Conservation (phyloP, 2,113 vertebrate species). For the Chloropsis hardwickii region DNA sequence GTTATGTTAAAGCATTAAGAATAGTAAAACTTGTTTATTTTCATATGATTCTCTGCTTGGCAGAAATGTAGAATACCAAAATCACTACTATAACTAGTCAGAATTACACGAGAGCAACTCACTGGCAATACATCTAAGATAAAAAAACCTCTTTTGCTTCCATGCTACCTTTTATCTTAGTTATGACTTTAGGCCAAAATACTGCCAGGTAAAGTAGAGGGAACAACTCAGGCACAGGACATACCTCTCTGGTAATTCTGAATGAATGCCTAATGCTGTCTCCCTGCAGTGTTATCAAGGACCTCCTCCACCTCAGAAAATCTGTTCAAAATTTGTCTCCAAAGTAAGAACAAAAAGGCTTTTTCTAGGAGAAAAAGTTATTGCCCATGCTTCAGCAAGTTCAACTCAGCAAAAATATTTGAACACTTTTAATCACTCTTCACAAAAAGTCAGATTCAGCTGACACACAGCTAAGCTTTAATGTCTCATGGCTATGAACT, state of each 20-base stretch:
- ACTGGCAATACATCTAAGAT: background rate
- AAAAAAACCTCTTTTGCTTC: background rate
- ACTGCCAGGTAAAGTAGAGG: background rate
- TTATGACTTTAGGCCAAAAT: background rate
- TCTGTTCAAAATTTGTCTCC: background rate
- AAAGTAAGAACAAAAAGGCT: background rate
- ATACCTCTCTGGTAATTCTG: background rate
- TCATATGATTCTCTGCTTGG: background rate
- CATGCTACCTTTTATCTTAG: background rate
- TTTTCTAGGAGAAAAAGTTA: background rate
- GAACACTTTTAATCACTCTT: background rate
- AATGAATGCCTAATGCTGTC: background rate
- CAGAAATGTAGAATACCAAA: background rate
- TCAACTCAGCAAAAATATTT: background rate
- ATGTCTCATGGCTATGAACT: background rate
- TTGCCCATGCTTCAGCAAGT: background rate
- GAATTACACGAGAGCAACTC: background rate
- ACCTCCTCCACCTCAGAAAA: background rate
- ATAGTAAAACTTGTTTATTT: background rate
- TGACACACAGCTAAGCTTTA: background rate
- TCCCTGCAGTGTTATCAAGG: background rate
- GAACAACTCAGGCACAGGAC: background rate
- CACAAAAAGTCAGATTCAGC: background rate
- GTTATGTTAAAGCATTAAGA: background rate
- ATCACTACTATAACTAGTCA: background rate